phyloP scores from a whole-genome alignment of 2,888 invertebrate species.

The Lamproptera curius region DNA sequence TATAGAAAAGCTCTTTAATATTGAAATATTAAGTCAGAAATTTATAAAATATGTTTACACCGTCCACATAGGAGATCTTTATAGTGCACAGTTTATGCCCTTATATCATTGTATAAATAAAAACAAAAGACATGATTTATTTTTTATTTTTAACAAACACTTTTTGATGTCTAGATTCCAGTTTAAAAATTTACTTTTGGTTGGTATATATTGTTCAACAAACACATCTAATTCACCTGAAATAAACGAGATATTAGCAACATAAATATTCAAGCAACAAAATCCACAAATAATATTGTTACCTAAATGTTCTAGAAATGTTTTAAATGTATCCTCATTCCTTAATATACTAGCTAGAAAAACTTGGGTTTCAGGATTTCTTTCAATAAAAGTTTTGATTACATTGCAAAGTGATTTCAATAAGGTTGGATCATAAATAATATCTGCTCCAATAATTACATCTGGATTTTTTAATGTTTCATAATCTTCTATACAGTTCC shows the following conservation, averaged over 20 bases:
- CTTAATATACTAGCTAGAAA: slow-evolving; percentile 72
- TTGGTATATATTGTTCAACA: slow-evolving; percentile 31
- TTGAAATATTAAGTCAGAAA: no score
- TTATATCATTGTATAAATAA: no score
- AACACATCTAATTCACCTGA: slow-evolving; percentile 36
- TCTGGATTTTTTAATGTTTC: slow-evolving; percentile 44
- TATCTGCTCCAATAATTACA: slow-evolving; percentile 62
- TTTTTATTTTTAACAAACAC: slow-evolving; percentile 44
- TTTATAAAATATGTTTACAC: no score
- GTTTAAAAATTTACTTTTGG: slow-evolving; percentile 34
- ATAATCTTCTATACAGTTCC: slow-evolving; percentile 45
- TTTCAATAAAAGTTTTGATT: slow-evolving; percentile 40
- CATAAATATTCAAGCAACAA: not conserved
- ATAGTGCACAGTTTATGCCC: no score
- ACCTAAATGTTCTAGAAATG: slow-evolving; percentile 79
- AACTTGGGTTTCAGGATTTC: slow-evolving; percentile 46
- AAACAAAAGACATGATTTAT: not conserved
- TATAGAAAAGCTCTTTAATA: no score
- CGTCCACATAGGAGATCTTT: no score
- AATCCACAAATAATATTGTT: slow-evolving; percentile 8
- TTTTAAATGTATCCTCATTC: slow-evolving; percentile 79
- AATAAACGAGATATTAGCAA: slow-evolving; percentile 26
- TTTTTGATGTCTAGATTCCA: slow-evolving; percentile 42
- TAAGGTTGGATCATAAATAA: slow-evolving; percentile 65
- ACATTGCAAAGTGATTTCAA: slow-evolving; percentile 51